Percentiles rank a stretch among this genome's conserved stretches.
phyloP scores from a whole-genome alignment of 1,140 invertebrate genomes.

The Palaemon carinicauda region DNA sequence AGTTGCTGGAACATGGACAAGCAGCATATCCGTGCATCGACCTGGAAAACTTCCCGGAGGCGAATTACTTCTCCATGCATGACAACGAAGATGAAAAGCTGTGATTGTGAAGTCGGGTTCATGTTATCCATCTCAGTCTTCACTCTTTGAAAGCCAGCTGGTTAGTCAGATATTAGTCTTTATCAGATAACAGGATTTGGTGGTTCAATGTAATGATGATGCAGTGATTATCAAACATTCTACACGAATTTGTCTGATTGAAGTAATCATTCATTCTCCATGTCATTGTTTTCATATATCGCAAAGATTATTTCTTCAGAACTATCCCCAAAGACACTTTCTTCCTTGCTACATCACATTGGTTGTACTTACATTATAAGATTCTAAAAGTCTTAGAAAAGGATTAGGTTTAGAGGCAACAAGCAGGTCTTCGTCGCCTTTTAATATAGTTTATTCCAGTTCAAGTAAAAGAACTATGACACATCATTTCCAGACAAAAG shows the following conservation, averaged over 20 bases:
- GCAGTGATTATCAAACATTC: too few species aligned
- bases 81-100: conserved; percentile 61
- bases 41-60: conserved; percentile 76
- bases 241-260: too few species aligned
- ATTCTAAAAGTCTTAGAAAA: neutral
- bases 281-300: too few species aligned
- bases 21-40: conserved; percentile 75
- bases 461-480: too few species aligned
- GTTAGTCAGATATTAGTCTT: neutral
- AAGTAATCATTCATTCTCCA: too few species aligned
- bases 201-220: too few species aligned
- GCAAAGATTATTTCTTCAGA: too few species aligned
- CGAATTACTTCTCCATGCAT: conserved; percentile 61
- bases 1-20: conserved; percentile 72
- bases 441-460: neutral
- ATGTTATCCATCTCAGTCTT: neutral
- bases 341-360: neutral
- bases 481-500: too few species aligned
- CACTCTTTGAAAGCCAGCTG: neutral
- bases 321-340: too few species aligned
- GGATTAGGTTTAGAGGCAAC: neutral
- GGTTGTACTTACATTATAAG: neutral
- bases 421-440: conserved; percentile 23
- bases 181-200: too few species aligned
- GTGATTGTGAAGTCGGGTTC: neutral